These are phyloP conservation scores for Sabatieria punctata DNA, from an alignment of 2,888 invertebrate species.

Conservation along the genomic window DNA sequence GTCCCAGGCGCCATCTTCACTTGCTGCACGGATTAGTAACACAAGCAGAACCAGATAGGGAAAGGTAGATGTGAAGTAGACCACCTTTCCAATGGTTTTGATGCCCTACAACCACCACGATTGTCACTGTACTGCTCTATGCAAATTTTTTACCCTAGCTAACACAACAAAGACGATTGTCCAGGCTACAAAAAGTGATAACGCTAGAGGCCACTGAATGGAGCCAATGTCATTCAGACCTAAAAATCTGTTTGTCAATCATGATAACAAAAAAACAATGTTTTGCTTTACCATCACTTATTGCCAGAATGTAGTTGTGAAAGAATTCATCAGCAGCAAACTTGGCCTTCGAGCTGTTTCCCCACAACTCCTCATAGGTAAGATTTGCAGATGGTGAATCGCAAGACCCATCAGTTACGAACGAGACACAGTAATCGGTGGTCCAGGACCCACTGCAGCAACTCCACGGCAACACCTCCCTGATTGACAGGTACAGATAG, in stretches of 20 bases:
- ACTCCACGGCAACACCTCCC: neutral
- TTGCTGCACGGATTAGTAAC: conserved; percentile 8
- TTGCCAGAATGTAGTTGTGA: neutral
- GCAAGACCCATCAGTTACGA: neutral
- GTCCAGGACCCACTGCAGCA: neutral
- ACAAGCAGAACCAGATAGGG: neutral
- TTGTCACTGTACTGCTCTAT: neutral
- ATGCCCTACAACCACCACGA: neutral
- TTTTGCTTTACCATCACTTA: neutral
- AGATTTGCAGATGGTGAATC: too few relatives aligned
- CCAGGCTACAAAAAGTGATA: neutral
- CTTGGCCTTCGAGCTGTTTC: too few relatives aligned
- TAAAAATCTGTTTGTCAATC: too few relatives aligned
- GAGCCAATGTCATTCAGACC: neutral
- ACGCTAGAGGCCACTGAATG: neutral
- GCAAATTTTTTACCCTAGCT: neutral
- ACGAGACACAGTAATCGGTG: neutral
- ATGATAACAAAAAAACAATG: too few relatives aligned
- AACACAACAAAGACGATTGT: neutral
- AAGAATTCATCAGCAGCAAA: conserved; percentile 12
- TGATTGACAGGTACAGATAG: neutral
- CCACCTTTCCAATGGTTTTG: neutral
- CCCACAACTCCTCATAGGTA: too few relatives aligned
- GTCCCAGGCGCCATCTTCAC: conserved; percentile 18
- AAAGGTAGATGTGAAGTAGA: conserved; percentile 1